phyloP scores from a whole-genome alignment of 2,797 vertebrate genomes.

The Champsocephalus gunnari region DNA sequence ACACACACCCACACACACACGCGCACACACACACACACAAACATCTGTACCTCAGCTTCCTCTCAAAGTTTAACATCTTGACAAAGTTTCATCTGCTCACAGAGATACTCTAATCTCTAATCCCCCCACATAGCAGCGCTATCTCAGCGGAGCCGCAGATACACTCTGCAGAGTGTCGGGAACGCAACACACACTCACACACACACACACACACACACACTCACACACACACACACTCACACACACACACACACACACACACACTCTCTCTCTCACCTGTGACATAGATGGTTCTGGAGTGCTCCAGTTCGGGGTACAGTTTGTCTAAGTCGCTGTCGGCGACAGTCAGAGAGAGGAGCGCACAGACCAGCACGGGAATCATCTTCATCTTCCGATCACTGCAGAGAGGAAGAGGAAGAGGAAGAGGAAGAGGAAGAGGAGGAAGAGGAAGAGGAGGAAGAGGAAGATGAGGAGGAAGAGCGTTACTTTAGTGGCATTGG shows the following conservation, averaged over 20 bases:
- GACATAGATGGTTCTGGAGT: conserved; percentile 91
- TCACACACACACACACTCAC: not conserved
- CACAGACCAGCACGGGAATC: conserved; percentile 89
- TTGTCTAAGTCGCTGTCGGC: conserved; percentile 83
- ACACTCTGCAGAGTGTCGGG: conserved; percentile 46
- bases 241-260: not conserved
- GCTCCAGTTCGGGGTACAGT: conserved; percentile 85
- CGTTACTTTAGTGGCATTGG: not conserved
- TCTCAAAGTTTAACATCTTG: not conserved
- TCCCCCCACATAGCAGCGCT: conserved; percentile 53
- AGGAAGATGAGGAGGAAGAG: not conserved
- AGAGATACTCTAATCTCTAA: conserved; percentile 46
- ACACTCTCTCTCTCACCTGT: conserved; percentile 84
- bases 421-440: conserved; percentile 15
- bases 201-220: conserved; percentile 1
- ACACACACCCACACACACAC: not conserved
- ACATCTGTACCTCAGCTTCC: not conserved
- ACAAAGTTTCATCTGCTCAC: conserved; percentile 23
- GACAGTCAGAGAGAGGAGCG: conserved; percentile 88
- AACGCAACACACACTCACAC: conserved; percentile 40
- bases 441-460: conserved; percentile 3
- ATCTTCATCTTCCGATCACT: conserved; percentile 90
- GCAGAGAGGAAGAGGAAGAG: conserved; percentile 59
- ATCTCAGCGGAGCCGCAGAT: conserved; percentile 57
- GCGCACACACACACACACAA: not conserved